phyloP scores from a whole-genome alignment of 1,140 invertebrate species.

The Propsilocerus akamusi region DNA sequence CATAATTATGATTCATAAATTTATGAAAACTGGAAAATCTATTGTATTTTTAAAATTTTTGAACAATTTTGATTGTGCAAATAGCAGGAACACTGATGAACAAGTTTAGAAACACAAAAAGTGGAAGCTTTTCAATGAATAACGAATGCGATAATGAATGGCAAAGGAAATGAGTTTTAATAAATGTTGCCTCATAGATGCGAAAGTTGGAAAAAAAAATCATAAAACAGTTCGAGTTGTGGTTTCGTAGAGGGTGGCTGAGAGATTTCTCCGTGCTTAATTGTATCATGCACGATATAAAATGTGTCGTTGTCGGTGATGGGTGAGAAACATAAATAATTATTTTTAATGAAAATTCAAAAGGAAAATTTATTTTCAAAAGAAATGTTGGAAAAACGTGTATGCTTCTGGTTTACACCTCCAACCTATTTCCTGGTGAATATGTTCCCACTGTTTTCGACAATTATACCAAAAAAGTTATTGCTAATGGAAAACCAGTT shows the following conservation, averaged over 20 bases:
- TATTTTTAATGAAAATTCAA: conserved; percentile 47
- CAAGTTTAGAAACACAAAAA: neutral
- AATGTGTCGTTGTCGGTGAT: conserved; percentile 58
- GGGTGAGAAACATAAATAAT: conserved; percentile 61
- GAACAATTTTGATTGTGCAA: neutral
- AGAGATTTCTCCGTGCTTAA: too few relatives aligned
- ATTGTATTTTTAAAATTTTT: too few relatives aligned
- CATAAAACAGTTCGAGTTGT: neutral
- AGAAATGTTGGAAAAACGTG: conserved; percentile 53
- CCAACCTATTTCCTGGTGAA: conserved; percentile 52
- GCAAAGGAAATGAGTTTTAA: too few relatives aligned
- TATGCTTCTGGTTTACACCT: conserved; percentile 48
- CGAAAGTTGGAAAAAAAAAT: neutral
- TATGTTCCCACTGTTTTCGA: conserved; percentile 63
- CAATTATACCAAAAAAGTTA: conserved; percentile 58
- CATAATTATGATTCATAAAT: too few relatives aligned
- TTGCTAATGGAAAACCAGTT: conserved; percentile 61
- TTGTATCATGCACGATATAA: conserved; percentile 30
- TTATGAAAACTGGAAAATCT: too few relatives aligned
- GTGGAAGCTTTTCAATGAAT: neutral
- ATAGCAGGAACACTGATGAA: neutral
- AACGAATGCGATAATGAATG: neutral
- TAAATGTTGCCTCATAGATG: neutral
- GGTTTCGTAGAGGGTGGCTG: too few relatives aligned
- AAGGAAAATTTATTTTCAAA: neutral